Evolutionary conservation across 2,888 invertebrate genomes (phyloP), one percentile per base, ranked within the genome.

Genomic region (Griposia aprilina): DNA sequence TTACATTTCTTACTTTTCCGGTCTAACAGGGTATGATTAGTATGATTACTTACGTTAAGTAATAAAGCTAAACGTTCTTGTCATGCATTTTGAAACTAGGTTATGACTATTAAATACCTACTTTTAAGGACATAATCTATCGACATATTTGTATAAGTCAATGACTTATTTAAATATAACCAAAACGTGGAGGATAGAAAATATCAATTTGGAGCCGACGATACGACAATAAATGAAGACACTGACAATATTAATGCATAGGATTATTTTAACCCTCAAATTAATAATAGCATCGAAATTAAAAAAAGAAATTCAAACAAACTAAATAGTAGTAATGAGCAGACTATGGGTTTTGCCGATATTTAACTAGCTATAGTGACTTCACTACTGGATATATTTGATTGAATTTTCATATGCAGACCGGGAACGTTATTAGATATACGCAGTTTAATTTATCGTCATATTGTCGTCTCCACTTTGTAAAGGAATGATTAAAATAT

Each of bases 41-140:
- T 81, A 77, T 81, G 65, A 76, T 81, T 85, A 88, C 77, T 83
- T 23, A 67, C 63, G 72, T 87, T 77, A 82, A 74, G 78, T 87
- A 88, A 87, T 74, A 81, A 74, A 76, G 57, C 26, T 82, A 83
- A 88, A 72, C 76, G 77, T 65, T 84, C 72, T 72, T 67, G 81
- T 80, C 79, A 66, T 79, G 76, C 71, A 82, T 81, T 81, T 76
- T 74, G 70, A 74, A 88, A 82, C 72, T 81, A 68, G 78, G 79
- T 78, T 83, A 86, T 78, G 36, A 78, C 57, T 67, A 67, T 76
- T 76, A 83, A 83, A 87, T 81, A 70, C 55, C 50, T 78, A 80
- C 69, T 78, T 72, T 59, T 60, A 63, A 66, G 8, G 3, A 75
- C 78, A 66, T 84, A 52, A 55, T n/a, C 57, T 59, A 74, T 66